Evolutionary conservation across 2,113 vertebrate species (phyloP), one percentile per base, ranked within the genome.

Genomic region (Tonatia bakeri): DNA sequence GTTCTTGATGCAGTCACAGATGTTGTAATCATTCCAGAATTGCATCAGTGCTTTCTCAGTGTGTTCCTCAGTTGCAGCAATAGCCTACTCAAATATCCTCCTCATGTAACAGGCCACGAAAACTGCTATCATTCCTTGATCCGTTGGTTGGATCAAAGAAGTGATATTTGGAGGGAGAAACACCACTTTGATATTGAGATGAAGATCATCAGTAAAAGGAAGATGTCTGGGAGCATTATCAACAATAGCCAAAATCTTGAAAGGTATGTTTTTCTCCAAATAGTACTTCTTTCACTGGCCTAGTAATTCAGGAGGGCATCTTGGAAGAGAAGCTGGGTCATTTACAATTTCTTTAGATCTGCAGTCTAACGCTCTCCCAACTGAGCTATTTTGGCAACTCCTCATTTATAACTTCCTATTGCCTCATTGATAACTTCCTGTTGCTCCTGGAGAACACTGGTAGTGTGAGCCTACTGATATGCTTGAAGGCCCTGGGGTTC

Each of bases 311-410:
- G 50, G 50, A 56, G 50, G 33, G 14, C n/a, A 54, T 16, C 33
- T 36, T 56, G 22, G 8, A 26, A 59, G 56, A 80, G 50, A 22
- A 80, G 22, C 3, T 52, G 47, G 47, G 19, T 79, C 75, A 36
- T 14, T n/a, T 33, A 52, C 28, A 36, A 24, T n/a, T 26, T 77
- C 97, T 96, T 98, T 97, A 97, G 96, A 97, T 98, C 96, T 98
- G 97, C 88, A 87, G 88, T 82, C 96, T 97, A 94, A 96, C 26
- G 65, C 84, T 95, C 77, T 97, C 84, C 96, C 96, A 90, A 79
- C 97, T 97, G 98, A 98, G 90, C 97, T 96, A 95, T 93, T 96
- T 96, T 15, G 47, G 47, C 47, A 50, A 50, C 47, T 50, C 47
- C 47, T 50, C 47, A 50, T 50, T 50, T 50, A 15, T 50, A 50